Conservation (phyloP, 2,888 invertebrate genomes). For the Lepidochitona cinerea region DNA sequence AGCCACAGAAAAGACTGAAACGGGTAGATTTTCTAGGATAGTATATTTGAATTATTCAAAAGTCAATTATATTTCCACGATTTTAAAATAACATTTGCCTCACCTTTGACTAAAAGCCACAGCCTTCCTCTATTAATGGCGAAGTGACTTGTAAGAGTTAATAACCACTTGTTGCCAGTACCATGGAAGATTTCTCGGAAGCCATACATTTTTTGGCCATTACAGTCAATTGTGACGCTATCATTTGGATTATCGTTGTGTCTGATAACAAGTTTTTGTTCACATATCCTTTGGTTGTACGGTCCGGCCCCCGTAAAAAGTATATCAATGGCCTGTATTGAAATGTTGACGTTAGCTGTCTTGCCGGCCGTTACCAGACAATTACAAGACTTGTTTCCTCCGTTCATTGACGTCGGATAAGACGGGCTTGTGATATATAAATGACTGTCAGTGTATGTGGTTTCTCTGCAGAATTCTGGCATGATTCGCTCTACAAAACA, state of each 20-base stretch:
- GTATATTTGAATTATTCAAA: no score
- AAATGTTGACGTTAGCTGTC: not conserved
- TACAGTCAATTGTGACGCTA: not conserved
- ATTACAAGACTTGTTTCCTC: not conserved
- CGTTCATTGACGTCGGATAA: not conserved
- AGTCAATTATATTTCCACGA: no score
- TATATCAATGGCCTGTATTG: not conserved
- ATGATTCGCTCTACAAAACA: not conserved
- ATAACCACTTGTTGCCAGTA: not conserved
- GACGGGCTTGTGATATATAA: not conserved
- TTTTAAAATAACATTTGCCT: no score
- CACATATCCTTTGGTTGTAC: not conserved
- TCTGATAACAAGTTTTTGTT: not conserved
- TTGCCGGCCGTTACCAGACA: not conserved
- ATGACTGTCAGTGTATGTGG: not conserved
- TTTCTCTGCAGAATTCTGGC: not conserved
- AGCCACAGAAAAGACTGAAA: no score
- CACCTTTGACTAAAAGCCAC: not conserved
- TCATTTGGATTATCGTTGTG: not conserved
- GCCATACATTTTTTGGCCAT: not conserved
- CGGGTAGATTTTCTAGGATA: no score
- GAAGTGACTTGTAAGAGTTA: not conserved
- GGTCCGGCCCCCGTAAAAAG: not conserved
- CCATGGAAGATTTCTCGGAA: not conserved
- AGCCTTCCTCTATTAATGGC: not conserved